These are phyloP conservation scores for Tetranychus truncatus DNA, from an alignment of 2,888 invertebrate species.

Conservation along the genomic window DNA sequence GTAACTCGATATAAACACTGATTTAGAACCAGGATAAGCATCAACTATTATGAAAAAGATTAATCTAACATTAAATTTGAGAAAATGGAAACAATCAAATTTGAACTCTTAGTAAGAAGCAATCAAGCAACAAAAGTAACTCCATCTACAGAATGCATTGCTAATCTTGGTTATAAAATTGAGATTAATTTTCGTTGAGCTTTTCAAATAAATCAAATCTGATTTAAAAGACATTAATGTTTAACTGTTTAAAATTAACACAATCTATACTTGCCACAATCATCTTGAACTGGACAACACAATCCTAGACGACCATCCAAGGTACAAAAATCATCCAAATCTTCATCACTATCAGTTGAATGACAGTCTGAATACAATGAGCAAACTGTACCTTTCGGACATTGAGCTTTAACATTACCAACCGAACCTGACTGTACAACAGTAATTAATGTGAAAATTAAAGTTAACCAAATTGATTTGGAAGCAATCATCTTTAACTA, in stretches of 20 bases:
- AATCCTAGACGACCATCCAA: neutral
- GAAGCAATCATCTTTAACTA: too few species aligned
- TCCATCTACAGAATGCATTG: too few species aligned
- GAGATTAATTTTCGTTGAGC: too few species aligned
- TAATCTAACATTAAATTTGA: too few species aligned
- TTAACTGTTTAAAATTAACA: neutral
- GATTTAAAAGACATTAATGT: neutral
- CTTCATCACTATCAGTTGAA: neutral
- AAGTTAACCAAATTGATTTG: too few species aligned
- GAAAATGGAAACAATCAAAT: too few species aligned
- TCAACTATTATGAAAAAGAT: neutral
- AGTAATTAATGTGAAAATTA: too few species aligned
- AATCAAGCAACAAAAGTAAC: too few species aligned
- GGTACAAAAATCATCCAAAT: neutral
- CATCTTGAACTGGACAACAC: neutral
- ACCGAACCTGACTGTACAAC: neutral
- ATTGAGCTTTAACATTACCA: neutral
- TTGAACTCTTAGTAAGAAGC: too few species aligned
- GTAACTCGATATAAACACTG: neutral
- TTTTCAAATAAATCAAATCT: neutral
- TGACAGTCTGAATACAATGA: neutral
- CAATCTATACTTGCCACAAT: neutral
- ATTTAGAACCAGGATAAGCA: neutral
- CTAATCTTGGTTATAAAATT: too few species aligned
- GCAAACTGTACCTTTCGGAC: neutral